These are phyloP conservation scores for Xiphorhynchus elegans DNA, from an alignment of 2,113 vertebrate genomes.

Conservation along the genomic window DNA sequence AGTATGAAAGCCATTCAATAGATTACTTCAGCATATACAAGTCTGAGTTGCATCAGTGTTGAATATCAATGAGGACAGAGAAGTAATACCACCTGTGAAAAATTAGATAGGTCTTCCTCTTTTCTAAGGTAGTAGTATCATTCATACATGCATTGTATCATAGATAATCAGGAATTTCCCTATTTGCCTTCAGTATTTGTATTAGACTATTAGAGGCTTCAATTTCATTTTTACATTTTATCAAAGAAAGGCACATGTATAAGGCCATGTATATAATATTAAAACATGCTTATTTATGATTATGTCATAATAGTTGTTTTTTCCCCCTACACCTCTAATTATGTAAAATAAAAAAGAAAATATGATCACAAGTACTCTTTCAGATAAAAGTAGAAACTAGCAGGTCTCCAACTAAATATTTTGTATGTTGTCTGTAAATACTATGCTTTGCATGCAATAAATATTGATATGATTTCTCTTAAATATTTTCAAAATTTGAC, in stretches of 20 bases:
- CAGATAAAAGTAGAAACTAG: neutral
- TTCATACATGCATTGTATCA: neutral
- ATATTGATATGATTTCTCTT: neutral
- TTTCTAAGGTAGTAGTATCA: neutral
- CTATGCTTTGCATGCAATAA: neutral
- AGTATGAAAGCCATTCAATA: neutral
- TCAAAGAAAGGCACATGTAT: rapidly evolving
- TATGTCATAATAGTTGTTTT: neutral
- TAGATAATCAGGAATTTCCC: neutral
- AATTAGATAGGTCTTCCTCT: neutral
- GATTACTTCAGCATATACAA: neutral
- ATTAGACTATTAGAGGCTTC: neutral
- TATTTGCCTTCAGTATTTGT: neutral
- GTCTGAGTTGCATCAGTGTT: neutral
- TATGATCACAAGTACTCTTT: neutral
- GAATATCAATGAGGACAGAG: neutral
- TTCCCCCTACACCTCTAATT: neutral
- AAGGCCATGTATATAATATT: neutral
- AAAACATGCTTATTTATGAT: neutral
- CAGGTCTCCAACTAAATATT: neutral
- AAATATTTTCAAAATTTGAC: neutral
- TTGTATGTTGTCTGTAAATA: neutral
- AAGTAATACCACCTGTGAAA: neutral
- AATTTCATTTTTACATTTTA: neutral
- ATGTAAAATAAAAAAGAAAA: neutral